These are phyloP conservation scores for Plebejus anna DNA, from an alignment of 2,888 invertebrate genomes.

Conservation along the genomic window DNA sequence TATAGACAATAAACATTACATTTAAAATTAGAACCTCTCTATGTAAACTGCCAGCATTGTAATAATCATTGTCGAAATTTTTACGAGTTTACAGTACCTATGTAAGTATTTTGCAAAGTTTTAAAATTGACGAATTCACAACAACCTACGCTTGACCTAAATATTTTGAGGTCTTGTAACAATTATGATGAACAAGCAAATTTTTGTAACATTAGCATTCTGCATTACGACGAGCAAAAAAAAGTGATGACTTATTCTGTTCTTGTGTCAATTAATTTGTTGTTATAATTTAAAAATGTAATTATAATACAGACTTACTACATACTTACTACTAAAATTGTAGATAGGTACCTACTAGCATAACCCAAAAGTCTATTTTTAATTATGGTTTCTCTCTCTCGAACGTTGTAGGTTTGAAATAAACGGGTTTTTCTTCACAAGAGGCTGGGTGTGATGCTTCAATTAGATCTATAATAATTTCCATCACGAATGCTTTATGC, in stretches of 20 bases:
- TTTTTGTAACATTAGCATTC: background rate
- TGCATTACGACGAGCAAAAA: background rate
- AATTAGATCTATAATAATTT: constrained; percentile 69
- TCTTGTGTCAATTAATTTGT: background rate
- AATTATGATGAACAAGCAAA: background rate
- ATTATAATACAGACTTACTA: background rate
- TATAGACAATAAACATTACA: background rate
- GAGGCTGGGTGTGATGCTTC: constrained; percentile 58
- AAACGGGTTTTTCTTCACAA: constrained; percentile 14
- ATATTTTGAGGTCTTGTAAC: background rate
- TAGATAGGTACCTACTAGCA: background rate
- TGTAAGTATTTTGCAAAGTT: background rate
- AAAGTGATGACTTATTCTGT: background rate
- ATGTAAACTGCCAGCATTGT: background rate
- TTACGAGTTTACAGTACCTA: background rate
- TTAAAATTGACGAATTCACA: background rate
- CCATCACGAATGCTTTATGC: constrained; percentile 56
- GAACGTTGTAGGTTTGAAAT: background rate
- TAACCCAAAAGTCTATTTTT: background rate
- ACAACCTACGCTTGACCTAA: constrained; percentile 15
- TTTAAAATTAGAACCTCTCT: constrained; percentile 17
- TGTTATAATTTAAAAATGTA: background rate
- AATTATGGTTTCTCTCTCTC: background rate
- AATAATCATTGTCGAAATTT: background rate
- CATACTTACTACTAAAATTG: background rate